A percentile compares a stretch with the other conserved stretches of the same genome.
phyloP scores from a whole-genome alignment of 2,797 vertebrate genomes.

The Glossophaga mutica region DNA sequence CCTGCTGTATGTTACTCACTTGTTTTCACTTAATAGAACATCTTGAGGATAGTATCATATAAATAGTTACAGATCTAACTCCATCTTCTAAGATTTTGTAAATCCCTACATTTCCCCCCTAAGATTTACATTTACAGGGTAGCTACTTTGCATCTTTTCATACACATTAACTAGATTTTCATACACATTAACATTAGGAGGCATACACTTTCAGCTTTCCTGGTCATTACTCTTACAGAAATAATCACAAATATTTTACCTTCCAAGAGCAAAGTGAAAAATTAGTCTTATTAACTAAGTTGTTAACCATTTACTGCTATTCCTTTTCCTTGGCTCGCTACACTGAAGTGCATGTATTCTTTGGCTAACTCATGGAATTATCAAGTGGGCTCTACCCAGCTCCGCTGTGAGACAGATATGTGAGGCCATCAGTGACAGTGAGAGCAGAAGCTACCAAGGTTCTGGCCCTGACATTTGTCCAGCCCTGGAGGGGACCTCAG shows the following conservation, averaged over 20 bases:
- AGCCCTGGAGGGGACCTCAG: background rate
- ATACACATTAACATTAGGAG: background rate
- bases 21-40: background rate
- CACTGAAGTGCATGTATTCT: background rate
- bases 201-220: background rate
- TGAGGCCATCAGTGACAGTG: background rate
- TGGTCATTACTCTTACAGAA: background rate
- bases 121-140: background rate
- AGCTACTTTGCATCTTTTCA: background rate
- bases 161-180: background rate
- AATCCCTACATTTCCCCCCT: background rate
- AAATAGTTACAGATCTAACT: background rate
- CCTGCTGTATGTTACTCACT: background rate
- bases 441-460: background rate
- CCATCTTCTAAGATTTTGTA: background rate
- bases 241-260: background rate
- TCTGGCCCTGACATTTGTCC: background rate
- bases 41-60: background rate
- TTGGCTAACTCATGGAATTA: background rate
- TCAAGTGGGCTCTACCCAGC: background rate
- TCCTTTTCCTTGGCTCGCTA: background rate
- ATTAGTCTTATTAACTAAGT: background rate
- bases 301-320: background rate
- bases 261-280: constrained; percentile 17
- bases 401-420: fast-evolving